phyloP scores from a whole-genome alignment of 2,888 invertebrate genomes.

The Hirtodrosophila histrioides region DNA sequence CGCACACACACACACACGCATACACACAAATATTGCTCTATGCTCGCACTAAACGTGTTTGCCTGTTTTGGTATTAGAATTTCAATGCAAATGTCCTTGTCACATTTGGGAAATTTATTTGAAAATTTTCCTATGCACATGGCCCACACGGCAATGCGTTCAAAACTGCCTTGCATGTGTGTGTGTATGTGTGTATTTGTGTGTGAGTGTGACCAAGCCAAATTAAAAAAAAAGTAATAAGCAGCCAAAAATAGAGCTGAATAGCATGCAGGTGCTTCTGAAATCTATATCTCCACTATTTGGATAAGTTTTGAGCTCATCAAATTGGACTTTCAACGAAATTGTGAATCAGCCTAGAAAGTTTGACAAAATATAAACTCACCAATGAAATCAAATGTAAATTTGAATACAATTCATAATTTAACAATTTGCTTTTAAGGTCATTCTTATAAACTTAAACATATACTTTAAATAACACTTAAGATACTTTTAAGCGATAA shows the following conservation, averaged over 20 bases:
- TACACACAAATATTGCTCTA: neutral
- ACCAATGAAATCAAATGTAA: neutral
- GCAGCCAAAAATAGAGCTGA: constrained; percentile 47
- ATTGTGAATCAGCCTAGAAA: too few relatives aligned
- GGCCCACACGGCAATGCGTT: constrained; percentile 23
- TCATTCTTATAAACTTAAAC: too few relatives aligned
- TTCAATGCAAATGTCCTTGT: constrained; percentile 78
- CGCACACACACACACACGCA: neutral
- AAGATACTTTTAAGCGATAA: too few relatives aligned
- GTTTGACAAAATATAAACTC: too few relatives aligned
- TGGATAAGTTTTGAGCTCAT: neutral
- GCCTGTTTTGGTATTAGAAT: constrained; percentile 63
- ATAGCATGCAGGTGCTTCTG: constrained; percentile 24
- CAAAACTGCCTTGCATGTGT: constrained; percentile 19
- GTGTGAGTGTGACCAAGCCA: constrained; percentile 3
- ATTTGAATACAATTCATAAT: too few relatives aligned
- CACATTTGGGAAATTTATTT: constrained; percentile 78
- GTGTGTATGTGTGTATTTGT: constrained; percentile 13
- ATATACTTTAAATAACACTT: too few relatives aligned
- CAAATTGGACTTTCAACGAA: too few relatives aligned
- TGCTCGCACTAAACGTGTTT: constrained; percentile 16
- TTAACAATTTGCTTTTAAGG: too few relatives aligned
- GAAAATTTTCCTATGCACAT: constrained; percentile 59
- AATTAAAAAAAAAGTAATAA: constrained; percentile 35
- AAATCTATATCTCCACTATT: constrained; percentile 28